phyloP scores from a whole-genome alignment of 2,888 invertebrate genomes.

The Leptinotarsa peninsularis region DNA sequence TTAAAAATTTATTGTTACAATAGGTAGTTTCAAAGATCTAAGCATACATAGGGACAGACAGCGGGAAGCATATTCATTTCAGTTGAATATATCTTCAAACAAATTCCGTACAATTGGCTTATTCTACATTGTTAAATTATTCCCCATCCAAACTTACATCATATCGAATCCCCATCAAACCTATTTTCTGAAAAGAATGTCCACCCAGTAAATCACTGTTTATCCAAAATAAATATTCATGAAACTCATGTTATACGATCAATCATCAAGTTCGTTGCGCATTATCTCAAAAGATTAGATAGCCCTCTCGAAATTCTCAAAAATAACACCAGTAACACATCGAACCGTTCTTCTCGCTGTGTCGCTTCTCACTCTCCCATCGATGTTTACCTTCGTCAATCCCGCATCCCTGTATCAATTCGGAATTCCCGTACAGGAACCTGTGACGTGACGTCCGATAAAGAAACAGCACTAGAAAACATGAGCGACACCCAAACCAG shows the following conservation, averaged over 20 bases:
- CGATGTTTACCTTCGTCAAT: slow-evolving; percentile 33
- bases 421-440: slow-evolving; percentile 42
- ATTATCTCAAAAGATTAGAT: slow-evolving; percentile 11
- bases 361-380: slow-evolving; percentile 22
- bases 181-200: too few species aligned
- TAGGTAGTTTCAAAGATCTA: too few species aligned
- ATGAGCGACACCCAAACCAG: slow-evolving; percentile 48
- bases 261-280: background rate
- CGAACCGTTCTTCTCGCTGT: slow-evolving; percentile 3
- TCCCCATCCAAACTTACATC: too few species aligned
- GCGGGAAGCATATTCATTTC: too few species aligned
- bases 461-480: slow-evolving; percentile 30
- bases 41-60: too few species aligned
- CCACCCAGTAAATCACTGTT: background rate
- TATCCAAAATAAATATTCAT: background rate
- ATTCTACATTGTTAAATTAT: too few species aligned
- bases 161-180: too few species aligned
- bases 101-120: too few species aligned
- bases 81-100: too few species aligned
- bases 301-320: background rate
- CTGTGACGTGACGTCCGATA: slow-evolving; percentile 22
- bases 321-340: slow-evolving; percentile 24
- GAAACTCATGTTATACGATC: background rate
- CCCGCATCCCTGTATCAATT: slow-evolving; percentile 35
- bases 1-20: too few species aligned